Base-by-base conservation (phyloP, 2,113 vertebrate genomes). In the Callaeas wilsoni region DNA sequence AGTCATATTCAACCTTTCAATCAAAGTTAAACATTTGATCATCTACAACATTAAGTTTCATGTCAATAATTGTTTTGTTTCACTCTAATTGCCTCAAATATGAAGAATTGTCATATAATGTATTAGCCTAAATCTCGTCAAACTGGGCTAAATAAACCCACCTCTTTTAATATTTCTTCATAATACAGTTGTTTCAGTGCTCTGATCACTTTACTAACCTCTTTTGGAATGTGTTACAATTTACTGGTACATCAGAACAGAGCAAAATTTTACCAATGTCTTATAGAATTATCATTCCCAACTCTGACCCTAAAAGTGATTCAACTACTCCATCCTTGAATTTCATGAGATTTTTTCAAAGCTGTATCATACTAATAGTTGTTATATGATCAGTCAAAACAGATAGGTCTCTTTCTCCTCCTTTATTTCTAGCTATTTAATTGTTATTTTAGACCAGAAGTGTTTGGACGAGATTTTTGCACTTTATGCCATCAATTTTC, bases 221-320 rank as follows among this genome's bases (percentile, higher is more conserved):
- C 29, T 82, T 65, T 62, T 29, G 56, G 14, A 79, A 50, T 52
- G 22, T 57, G 9, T 83, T 50, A 32, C 16, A 56, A 20, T 42
- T 59, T 59, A 76, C 13, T n/a, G 20, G 2, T 14, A 50, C 3
- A 1, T 35, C 1, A 6, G 20, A 80, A 16, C 3, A 16, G 4
- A 39, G 29, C 19, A 44, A 79, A 55, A 20, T 71, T 67, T 79
- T 46, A 22, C 19, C n/a, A 32, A 3, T 5, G 3, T 59, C 37
- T 41, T 3, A 1, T 20, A 53, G 12, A 89, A 63, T 16, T 10
- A 16, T 33, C 4, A 3, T 73, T 89, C 30, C 10, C 33, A 84
- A 3, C 11, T 81, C 41, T 49, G 37, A 65, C 32, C 7, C 4
- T 84, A 23, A 30, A 77, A 52, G 5, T 27, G 30, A n/a, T 93